Conservation (phyloP, 1,140 invertebrate genomes). For the Leptinotarsa texana region DNA sequence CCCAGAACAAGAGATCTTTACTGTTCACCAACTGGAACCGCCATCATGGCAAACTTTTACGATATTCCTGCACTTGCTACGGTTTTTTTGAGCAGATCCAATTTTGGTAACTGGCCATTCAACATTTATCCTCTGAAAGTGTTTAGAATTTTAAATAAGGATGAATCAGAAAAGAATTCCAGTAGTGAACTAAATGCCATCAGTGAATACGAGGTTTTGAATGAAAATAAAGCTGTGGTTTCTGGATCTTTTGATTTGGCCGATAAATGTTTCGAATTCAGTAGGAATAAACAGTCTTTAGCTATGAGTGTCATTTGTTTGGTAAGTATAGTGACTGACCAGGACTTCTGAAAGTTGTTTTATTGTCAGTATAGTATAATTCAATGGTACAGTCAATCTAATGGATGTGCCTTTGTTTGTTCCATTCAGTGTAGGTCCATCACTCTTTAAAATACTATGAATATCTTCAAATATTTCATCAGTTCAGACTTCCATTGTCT, state of each 20-base stretch:
- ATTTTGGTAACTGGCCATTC: conserved; percentile 60
- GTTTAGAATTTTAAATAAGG: conserved; percentile 55
- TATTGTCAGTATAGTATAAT: too few relatives aligned
- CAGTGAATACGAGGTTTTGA: conserved; percentile 59
- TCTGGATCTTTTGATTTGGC: conserved; percentile 61
- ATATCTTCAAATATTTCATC: too few relatives aligned
- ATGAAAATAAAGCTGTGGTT: conserved; percentile 59
- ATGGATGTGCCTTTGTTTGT: too few relatives aligned
- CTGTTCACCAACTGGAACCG: conserved; percentile 49
- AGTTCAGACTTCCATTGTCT: too few relatives aligned
- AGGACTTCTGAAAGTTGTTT: too few relatives aligned
- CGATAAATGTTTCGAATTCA: conserved; percentile 60
- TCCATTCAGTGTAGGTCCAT: too few relatives aligned
- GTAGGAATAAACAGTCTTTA: conserved; percentile 59
- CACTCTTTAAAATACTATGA: too few relatives aligned
- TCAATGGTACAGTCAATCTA: too few relatives aligned
- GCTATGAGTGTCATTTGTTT: conserved; percentile 58
- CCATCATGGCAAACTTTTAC: conserved; percentile 59
- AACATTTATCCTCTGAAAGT: conserved; percentile 52
- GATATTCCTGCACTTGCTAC: conserved; percentile 57
- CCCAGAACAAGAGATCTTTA: conserved; percentile 55
- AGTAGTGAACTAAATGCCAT: conserved; percentile 51
- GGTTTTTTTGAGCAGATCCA: conserved; percentile 57
- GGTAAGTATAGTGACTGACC: conserved; percentile 38
- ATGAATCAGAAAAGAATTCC: conserved; percentile 58